Conservation (phyloP, 2,888 invertebrate species). For the Graphium colonna region DNA sequence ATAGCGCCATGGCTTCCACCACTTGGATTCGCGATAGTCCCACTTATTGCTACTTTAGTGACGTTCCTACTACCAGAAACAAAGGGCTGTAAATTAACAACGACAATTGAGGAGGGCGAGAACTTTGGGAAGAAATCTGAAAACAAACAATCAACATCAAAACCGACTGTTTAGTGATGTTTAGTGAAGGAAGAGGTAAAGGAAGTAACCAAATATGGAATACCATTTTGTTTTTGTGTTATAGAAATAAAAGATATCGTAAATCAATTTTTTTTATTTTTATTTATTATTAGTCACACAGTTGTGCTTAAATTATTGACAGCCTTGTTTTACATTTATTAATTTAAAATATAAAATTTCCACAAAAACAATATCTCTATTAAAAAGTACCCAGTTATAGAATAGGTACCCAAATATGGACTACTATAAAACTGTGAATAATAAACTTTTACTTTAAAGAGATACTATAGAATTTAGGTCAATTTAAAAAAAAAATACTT, state of each 20-base stretch:
- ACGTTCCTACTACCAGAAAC: slow-evolving; percentile 87
- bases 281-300: background rate
- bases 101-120: slow-evolving; percentile 90
- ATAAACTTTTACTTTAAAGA: too few species aligned
- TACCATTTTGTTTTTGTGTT: background rate
- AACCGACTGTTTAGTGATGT: background rate
- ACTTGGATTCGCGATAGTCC: slow-evolving; percentile 84
- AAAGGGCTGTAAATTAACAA: slow-evolving; percentile 85
- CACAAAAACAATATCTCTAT: background rate
- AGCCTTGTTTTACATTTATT: background rate
- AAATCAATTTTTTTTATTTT: background rate
- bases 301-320: too few species aligned
- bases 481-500: too few species aligned
- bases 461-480: too few species aligned
- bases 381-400: background rate
- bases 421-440: too few species aligned
- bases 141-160: slow-evolving; percentile 9
- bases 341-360: background rate
- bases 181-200: background rate
- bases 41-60: slow-evolving; percentile 78
- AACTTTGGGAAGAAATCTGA: slow-evolving; percentile 57
- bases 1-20: slow-evolving; percentile 83
- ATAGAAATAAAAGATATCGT: background rate
- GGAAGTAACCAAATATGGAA: background rate
- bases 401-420: background rate